phyloP scores from a whole-genome alignment of 2,888 invertebrate genomes.

The Troglohyphantes excavatus region DNA sequence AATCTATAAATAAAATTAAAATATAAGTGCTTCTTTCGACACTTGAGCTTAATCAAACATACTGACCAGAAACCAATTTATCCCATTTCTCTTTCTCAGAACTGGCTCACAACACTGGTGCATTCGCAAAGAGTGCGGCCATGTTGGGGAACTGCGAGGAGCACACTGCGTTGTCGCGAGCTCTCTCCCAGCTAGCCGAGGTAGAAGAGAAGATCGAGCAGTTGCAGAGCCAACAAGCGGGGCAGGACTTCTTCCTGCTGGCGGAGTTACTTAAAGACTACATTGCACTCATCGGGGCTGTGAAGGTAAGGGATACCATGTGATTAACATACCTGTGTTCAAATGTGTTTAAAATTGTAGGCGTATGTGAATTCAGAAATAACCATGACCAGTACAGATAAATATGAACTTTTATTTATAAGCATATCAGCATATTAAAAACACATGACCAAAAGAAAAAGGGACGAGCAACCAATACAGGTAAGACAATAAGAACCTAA shows the following conservation, averaged over 20 bases:
- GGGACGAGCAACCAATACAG: no score
- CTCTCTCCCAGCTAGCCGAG: slow-evolving; percentile 94
- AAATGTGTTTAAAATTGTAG: no score
- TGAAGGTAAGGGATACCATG: slow-evolving; percentile 91
- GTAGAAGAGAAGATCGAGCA: slow-evolving; percentile 92
- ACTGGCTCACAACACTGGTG: slow-evolving; percentile 89
- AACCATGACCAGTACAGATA: no score
- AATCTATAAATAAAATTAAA: no score
- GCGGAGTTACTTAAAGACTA: slow-evolving; percentile 98
- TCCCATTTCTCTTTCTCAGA: slow-evolving; percentile 84
- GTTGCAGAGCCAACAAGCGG: slow-evolving; percentile 94
- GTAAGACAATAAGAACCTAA: no score
- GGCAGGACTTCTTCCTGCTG: slow-evolving; percentile 95
- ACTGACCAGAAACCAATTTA: not conserved
- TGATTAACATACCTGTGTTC: no score
- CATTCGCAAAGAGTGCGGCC: slow-evolving; percentile 93
- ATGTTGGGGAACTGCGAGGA: slow-evolving; percentile 96
- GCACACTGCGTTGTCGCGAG: slow-evolving; percentile 93
- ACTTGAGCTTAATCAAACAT: no score
- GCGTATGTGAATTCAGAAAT: no score
- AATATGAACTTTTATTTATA: no score
- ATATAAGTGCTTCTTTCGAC: no score
- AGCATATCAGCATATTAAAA: no score
- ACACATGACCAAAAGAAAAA: no score
- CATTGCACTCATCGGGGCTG: slow-evolving; percentile 93